phyloP scores from a whole-genome alignment of 1,140 invertebrate species.

The Papilio xuthus region DNA sequence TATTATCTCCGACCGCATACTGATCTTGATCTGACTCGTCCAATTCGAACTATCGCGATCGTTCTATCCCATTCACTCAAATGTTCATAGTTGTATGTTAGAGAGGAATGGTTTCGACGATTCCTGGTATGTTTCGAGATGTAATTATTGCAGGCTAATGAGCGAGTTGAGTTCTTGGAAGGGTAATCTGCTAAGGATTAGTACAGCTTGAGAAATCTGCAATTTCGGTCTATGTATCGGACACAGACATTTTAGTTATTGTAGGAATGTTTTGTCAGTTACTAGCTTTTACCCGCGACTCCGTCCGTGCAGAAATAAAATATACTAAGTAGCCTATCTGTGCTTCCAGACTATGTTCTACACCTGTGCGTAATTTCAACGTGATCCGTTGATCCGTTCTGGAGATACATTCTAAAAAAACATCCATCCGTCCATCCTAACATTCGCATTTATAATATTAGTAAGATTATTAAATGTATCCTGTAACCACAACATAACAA shows the following conservation, averaged over 20 bases:
- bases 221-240: conserved; percentile 39
- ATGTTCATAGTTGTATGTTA: conserved; percentile 41
- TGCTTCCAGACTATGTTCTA: too few relatives aligned
- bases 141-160: conserved; percentile 64
- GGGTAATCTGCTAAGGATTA: conserved; percentile 56
- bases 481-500: background rate
- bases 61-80: conserved; percentile 52
- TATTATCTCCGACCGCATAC: conserved; percentile 61
- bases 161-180: conserved; percentile 56
- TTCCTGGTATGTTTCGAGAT: conserved; percentile 55
- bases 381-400: too few relatives aligned
- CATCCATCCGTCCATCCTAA: background rate
- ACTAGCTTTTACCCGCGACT: background rate
- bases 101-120: conserved; percentile 51
- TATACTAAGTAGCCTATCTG: too few relatives aligned
- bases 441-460: background rate
- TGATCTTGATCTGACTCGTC: conserved; percentile 64
- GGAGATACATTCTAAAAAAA: too few relatives aligned
- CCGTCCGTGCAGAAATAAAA: too few relatives aligned
- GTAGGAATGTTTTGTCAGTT: background rate
- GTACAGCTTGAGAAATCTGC: conserved; percentile 49
- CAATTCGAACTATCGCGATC: conserved; percentile 62
- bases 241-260: background rate
- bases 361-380: too few relatives aligned
- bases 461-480: too few relatives aligned